Evolutionary conservation across 2,113 vertebrate genomes (phyloP).

Genomic region (Helogale parvula): DNA sequence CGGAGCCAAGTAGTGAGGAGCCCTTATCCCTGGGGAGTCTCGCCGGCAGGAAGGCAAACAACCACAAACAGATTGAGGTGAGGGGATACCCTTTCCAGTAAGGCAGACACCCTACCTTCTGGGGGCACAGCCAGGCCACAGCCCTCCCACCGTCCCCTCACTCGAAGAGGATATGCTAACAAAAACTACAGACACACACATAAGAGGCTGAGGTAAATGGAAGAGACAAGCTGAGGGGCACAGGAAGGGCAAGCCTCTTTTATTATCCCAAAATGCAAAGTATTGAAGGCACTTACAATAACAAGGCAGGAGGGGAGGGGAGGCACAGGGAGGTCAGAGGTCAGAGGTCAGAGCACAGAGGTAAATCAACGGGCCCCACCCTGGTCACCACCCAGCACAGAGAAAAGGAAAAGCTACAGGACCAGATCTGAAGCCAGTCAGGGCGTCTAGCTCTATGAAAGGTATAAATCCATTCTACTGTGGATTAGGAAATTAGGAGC

Average conservation of each 20-base stretch:
- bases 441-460: constrained; percentile 83
- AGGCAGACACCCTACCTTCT: neutral
- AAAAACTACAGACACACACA: neutral
- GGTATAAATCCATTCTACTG: constrained; percentile 87
- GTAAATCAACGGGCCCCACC: constrained; percentile 82
- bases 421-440: constrained; percentile 87
- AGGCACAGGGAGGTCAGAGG: constrained; percentile 74
- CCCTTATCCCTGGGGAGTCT: neutral
- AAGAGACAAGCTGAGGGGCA: constrained; percentile 15
- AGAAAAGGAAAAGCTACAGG: constrained; percentile 86
- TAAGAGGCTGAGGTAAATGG: neutral
- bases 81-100: neutral
- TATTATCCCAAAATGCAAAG: constrained; percentile 91
- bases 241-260: constrained; percentile 47
- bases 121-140: neutral
- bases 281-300: constrained; percentile 99
- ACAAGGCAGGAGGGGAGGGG: constrained; percentile 76
- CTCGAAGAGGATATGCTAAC: neutral
- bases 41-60: neutral
- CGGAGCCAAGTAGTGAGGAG: neutral
- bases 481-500: constrained; percentile 82
- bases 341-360: constrained; percentile 77
- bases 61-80: neutral
- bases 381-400: constrained; percentile 84
- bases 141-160: neutral